Base-by-base conservation (phyloP, 2,888 invertebrate genomes). In the Thysanoteuthis rhombus region DNA sequence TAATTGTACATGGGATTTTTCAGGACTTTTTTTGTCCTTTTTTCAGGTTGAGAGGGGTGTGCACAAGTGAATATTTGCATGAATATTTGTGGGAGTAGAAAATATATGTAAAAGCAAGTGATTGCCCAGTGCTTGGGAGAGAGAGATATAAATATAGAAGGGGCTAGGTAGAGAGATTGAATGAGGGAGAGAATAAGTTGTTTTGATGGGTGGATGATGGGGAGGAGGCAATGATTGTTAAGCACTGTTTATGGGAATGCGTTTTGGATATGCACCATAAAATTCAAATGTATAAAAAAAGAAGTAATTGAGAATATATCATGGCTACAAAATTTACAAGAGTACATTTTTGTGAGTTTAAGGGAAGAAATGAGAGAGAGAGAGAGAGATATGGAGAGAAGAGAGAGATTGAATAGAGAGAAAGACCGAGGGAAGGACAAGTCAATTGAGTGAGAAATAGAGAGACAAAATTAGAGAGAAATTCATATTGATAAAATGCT, bases 261-360 rank as follows among this genome's bases (percentile, higher is more conserved):
- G 16, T 58, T 47, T 75, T 75, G 75, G 75, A 75, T 36, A 75
- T 75, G 75, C 75, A 75, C n/a, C 75, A 75, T 75, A 75, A 75
- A 75, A 75, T 19, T 75, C n/a, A 36, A 75, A 75, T 75, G 75
- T 36, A 19, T 75, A n/a, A 75, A n/a, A 75, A n/a, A 4, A 75
- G 36, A 36, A 75, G 75, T n/a, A n/a, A 75, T 75, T 32, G 4
- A 75, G n/a, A 75, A 75, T 75, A 75, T 75, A 10, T 36, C 36
- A 75, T 0, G 58, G 4, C 28, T 58, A 75, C 6, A 75, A 12
- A 2, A 10, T n/a, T 36, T n/a, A n/a, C n/a, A n/a, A 36, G 75
- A 4, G n/a, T 4, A 10, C 0, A n/a, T 0, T n/a, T 16, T 8
- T 12, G 75, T 32, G 16, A 75, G n/a, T 0, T 1, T 32, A 10